phyloP scores from a whole-genome alignment of 2,113 vertebrate species.

The Gobius niger region DNA sequence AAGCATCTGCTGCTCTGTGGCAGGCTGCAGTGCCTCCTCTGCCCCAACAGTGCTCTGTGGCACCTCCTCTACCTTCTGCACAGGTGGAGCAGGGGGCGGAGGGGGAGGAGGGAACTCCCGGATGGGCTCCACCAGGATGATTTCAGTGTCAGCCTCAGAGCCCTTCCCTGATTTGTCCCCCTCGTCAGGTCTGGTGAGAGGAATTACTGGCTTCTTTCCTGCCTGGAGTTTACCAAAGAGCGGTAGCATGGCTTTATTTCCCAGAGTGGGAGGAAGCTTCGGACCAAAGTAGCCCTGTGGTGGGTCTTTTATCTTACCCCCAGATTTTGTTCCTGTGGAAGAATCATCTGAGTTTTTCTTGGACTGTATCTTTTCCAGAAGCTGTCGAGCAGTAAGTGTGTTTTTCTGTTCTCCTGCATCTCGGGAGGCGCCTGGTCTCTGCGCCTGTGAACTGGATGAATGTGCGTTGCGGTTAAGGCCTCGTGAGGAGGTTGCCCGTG shows the following conservation, averaged over 20 bases:
- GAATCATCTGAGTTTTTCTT: constrained; percentile 80
- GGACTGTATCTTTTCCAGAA: constrained; percentile 93
- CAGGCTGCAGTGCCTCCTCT: constrained; percentile 69
- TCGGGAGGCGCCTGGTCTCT: constrained; percentile 60
- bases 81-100: constrained; percentile 73
- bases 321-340: constrained; percentile 79
- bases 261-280: constrained; percentile 90
- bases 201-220: constrained; percentile 80
- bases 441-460: constrained; percentile 62
- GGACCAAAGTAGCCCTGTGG: constrained; percentile 98
- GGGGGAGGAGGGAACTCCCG: constrained; percentile 83
- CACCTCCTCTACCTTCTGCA: constrained; percentile 71
- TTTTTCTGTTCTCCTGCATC: constrained; percentile 87
- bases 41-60: constrained; percentile 54
- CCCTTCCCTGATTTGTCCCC: constrained; percentile 72
- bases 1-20: constrained; percentile 70
- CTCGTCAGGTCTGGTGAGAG: constrained; percentile 79
- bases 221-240: constrained; percentile 93
- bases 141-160: constrained; percentile 74
- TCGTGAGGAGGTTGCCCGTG: constrained; percentile 79
- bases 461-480: constrained; percentile 74
- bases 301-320: constrained; percentile 93
- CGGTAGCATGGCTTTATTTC: constrained; percentile 89
- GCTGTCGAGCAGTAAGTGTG: constrained; percentile 87
- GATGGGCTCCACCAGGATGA: constrained; percentile 81